Percentiles rank a stretch among this genome's conserved stretches.
Evolutionary conservation across 2,113 vertebrate genomes (phyloP).

Genomic region (Neotoma lepida): DNA sequence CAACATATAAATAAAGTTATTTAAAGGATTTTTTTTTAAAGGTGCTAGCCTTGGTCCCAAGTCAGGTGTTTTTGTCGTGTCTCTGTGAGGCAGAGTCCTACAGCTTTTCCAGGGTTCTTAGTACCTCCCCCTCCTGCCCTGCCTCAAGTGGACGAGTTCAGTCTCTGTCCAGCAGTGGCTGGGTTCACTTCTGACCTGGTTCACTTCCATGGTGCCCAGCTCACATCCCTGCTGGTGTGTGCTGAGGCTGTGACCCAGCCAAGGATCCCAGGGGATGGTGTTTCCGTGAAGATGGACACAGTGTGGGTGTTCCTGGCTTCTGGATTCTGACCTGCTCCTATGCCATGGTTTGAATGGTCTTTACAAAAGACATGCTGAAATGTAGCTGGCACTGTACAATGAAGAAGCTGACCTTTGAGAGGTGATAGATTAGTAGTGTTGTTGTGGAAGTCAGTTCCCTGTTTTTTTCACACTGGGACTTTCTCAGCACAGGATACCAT

Average conservation of each 20-base stretch:
- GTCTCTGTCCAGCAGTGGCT: background rate
- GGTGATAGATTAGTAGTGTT: too few species aligned
- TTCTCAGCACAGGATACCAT: background rate
- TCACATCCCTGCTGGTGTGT: background rate
- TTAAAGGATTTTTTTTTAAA: background rate
- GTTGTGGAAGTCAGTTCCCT: background rate
- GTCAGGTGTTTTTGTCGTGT: background rate
- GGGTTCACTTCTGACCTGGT: background rate
- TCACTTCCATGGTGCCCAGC: too few species aligned
- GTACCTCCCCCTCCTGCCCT: background rate
- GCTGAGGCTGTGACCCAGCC: background rate
- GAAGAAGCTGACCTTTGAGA: too few species aligned
- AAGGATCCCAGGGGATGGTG: too few species aligned
- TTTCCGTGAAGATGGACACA: background rate
- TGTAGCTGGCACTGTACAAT: background rate
- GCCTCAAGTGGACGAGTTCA: background rate
- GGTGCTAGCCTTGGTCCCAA: background rate
- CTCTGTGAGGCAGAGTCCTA: background rate
- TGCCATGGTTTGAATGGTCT: background rate
- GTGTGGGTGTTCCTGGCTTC: background rate
- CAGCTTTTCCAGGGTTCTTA: background rate
- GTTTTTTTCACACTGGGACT: background rate
- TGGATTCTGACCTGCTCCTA: background rate
- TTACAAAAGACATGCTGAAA: background rate
- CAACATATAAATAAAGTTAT: background rate